Evolutionary conservation across 2,797 vertebrate species (phyloP), one percentile per base, ranked within the genome.

Genomic region (Carduelis carduelis): DNA sequence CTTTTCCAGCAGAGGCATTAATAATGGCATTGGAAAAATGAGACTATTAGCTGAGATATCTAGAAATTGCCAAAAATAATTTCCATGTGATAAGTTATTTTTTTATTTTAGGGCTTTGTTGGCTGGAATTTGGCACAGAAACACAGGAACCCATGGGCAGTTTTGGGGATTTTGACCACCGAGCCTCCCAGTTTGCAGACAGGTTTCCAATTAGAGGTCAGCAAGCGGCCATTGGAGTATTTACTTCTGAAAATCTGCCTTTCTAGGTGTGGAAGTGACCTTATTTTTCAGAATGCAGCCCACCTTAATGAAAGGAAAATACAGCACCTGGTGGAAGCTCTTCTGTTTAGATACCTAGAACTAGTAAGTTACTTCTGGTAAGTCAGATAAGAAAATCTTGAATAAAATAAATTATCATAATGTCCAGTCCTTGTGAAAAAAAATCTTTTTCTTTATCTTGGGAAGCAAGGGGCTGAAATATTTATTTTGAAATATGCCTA

Each of bases 91-190:
- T n/a, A 39, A 52, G 6, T 37, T 37, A 2, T 34, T 28, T 26
- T 37, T 26, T 35, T 56, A 34, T 15, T 55, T 44, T 30, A 30
- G 32, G 4, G 7, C 11, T 60, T 71, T 37, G 5, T 24, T 47
- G 21, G 6, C 7, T 32, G 32, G 4, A n/a, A 55, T n/a, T 46
- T 78, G 24, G 9, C 75, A 47, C 11, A 44, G 53, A 68, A 46
- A 13, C 30, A 46, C 0, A 3, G 10, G 39, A 70, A 50, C 5
- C 3, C 2, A 37, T 12, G 20, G 4, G 2, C 7, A 75, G 23
- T 3, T 6, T 22, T 30, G 4, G 65, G 14, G 22, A 35, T 4
- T 47, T 83, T 5, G 4, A 22, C 24, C 4, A 14, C 43, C 0
- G 0, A 21, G 5, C 9, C 56, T 85, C 24, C 6, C 11, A 24